These are phyloP conservation scores for Halotydeus destructor DNA, from an alignment of 1,140 invertebrate species.

Conservation along the genomic window DNA sequence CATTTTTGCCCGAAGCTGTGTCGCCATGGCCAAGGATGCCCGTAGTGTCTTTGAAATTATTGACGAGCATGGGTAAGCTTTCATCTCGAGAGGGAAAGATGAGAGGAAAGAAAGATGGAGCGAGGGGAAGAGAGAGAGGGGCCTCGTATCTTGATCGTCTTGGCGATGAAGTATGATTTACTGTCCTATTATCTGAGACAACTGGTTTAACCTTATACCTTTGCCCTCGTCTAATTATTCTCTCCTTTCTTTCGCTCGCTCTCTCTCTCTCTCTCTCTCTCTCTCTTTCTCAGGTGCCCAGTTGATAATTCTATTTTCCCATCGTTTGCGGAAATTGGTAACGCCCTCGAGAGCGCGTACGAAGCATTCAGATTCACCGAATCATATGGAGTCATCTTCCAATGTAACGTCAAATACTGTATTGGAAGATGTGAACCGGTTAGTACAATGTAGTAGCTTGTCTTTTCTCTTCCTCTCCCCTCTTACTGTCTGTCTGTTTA, in stretches of 20 bases:
- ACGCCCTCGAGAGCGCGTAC: slow-evolving; percentile 64
- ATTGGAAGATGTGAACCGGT: slow-evolving; percentile 79
- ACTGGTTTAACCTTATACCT: not conserved
- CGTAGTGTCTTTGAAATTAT: slow-evolving; percentile 89
- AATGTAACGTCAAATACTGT: slow-evolving; percentile 90
- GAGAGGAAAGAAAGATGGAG: too few species aligned
- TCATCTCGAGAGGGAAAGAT: not conserved
- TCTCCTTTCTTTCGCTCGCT: slow-evolving; percentile 1
- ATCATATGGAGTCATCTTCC: slow-evolving; percentile 88
- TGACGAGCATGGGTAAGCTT: slow-evolving; percentile 68
- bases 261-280: not conserved
- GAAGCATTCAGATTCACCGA: slow-evolving; percentile 89
- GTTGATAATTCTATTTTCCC: slow-evolving; percentile 82
- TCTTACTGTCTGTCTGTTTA: too few species aligned
- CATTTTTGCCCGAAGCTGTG: slow-evolving; percentile 80
- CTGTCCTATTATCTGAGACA: not conserved
- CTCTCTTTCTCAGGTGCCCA: slow-evolving; percentile 42
- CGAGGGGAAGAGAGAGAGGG: not conserved
- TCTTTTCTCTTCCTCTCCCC: not conserved
- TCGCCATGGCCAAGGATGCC: slow-evolving; percentile 88
- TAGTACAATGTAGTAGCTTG: too few species aligned
- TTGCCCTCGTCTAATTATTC: not conserved
- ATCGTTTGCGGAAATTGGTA: slow-evolving; percentile 44
- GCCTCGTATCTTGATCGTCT: not conserved
- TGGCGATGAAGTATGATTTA: not conserved